phyloP scores from a whole-genome alignment of 1,140 invertebrate genomes.

The Mya arenaria region DNA sequence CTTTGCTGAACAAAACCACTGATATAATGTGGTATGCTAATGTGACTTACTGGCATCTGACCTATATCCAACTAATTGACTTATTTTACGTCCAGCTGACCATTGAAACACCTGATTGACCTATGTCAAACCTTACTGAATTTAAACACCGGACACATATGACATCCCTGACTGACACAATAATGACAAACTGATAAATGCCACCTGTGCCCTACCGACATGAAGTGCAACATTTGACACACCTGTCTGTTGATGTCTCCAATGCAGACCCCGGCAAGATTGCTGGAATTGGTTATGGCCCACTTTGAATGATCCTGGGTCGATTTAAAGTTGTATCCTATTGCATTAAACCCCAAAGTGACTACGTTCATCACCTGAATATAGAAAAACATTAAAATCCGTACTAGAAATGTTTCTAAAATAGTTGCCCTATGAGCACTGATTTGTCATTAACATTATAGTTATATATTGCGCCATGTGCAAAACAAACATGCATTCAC shows the following conservation, averaged over 20 bases:
- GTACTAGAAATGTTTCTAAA: neutral
- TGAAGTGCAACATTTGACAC: conserved; percentile 60
- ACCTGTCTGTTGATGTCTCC: conserved; percentile 96
- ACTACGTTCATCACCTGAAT: conserved; percentile 76
- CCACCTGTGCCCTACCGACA: too few species aligned
- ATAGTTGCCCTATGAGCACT: neutral
- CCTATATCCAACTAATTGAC: too few species aligned
- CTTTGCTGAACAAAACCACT: too few species aligned
- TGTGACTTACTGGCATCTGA: too few species aligned
- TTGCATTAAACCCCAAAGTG: conserved; percentile 85
- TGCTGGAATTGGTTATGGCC: conserved; percentile 85
- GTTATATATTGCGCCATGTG: neutral
- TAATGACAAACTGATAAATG: too few species aligned
- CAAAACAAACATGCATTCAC: neutral
- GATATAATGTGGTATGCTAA: too few species aligned
- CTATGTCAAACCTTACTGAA: too few species aligned
- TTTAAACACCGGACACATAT: too few species aligned
- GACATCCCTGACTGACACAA: too few species aligned
- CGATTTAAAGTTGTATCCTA: conserved; percentile 85
- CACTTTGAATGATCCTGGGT: conserved; percentile 95
- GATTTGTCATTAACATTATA: neutral
- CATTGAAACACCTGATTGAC: too few species aligned
- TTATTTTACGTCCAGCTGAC: too few species aligned
- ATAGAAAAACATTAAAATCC: conserved; percentile 1
- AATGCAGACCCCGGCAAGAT: conserved; percentile 89